Evolutionary conservation across 2,113 vertebrate genomes (phyloP).

Genomic region (Calidris pygmaea): DNA sequence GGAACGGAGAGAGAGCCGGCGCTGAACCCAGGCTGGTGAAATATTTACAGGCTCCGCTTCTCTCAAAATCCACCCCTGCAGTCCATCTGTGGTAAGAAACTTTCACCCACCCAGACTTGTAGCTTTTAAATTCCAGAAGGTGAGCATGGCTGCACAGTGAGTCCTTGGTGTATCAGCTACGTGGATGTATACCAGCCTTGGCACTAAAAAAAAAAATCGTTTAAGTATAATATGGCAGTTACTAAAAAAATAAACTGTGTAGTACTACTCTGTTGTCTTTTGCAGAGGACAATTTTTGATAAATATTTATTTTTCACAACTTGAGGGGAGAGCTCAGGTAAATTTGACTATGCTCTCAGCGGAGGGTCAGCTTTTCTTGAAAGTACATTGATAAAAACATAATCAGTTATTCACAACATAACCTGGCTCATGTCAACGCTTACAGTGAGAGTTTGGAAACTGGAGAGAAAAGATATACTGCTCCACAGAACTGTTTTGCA

Average conservation of each 20-base stretch:
- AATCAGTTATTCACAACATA: background rate
- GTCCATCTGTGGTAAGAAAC: background rate
- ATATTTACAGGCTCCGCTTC: background rate
- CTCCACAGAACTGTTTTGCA: background rate
- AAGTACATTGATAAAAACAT: background rate
- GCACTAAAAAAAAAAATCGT: background rate
- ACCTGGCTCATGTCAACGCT: background rate
- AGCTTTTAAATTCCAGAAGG: background rate
- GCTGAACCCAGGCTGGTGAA: background rate
- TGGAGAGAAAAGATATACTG: background rate
- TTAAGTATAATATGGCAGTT: background rate
- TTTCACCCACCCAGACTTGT: background rate
- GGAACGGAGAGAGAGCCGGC: background rate
- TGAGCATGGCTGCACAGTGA: background rate
- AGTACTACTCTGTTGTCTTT: background rate
- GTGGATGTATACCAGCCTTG: background rate
- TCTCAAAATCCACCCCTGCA: background rate
- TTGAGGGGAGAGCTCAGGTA: background rate
- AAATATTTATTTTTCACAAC: background rate
- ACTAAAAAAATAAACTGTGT: background rate
- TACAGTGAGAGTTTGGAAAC: background rate
- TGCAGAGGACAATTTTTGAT: background rate
- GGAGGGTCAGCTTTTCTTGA: background rate
- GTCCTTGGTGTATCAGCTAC: background rate
- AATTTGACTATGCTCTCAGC: background rate